phyloP scores from a whole-genome alignment of 2,797 vertebrate species.

The Rallus crepitans region DNA sequence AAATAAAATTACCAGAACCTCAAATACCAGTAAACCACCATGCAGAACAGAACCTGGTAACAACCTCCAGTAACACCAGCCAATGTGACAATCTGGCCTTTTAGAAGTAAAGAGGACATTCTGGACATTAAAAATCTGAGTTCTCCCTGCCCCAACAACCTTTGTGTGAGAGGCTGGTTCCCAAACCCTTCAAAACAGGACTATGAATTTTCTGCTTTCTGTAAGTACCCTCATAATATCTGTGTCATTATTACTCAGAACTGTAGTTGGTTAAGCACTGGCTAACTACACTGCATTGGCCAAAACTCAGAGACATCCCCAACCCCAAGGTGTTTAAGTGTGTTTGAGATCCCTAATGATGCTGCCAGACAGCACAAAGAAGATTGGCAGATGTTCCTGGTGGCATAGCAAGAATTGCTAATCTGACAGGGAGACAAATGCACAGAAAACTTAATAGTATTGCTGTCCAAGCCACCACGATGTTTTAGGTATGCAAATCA shows the following conservation, averaged over 20 bases:
- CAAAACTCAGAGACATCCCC: not conserved
- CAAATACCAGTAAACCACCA: not conserved
- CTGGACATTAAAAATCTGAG: not conserved
- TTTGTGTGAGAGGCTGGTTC: not conserved
- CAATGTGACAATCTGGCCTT: not conserved
- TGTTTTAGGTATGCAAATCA: not conserved
- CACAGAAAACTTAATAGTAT: not conserved
- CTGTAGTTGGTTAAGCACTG: not conserved
- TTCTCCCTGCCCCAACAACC: not conserved
- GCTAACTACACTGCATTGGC: not conserved
- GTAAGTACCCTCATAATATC: not conserved
- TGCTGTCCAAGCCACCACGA: not conserved
- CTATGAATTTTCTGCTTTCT: not conserved
- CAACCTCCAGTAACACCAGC: not conserved
- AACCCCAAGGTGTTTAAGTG: constrained; percentile 28
- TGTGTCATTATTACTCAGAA: not conserved
- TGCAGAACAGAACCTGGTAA: not conserved
- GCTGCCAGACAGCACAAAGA: constrained; percentile 27
- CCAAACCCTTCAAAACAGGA: not conserved
- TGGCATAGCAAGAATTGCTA: not conserved
- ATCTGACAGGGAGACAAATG: constrained; percentile 51
- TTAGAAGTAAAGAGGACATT: not conserved
- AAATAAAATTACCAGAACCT: not conserved
- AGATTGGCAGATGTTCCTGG: constrained; percentile 45
- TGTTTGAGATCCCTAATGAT: constrained; percentile 26